Evolutionary conservation across 2,888 invertebrate species (phyloP), one percentile per base, ranked within the genome.

Genomic region (Ephialtes manifestator): DNA sequence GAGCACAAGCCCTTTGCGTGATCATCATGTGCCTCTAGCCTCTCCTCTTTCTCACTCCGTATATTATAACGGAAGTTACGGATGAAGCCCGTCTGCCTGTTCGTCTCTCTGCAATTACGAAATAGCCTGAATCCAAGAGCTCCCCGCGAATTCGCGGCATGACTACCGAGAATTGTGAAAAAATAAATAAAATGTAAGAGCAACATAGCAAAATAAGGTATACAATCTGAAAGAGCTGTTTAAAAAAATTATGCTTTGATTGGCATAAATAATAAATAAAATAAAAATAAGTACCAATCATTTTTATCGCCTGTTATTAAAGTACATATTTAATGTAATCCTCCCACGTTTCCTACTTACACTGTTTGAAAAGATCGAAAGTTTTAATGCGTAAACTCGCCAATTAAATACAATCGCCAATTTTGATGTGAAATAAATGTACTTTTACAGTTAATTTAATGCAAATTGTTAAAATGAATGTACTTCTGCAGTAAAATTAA

Each of bases 31-130:
- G 65, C 51, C 65, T 58, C 43, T 15, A 55, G 53, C 39, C 58
- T 43, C 46, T 77, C 51, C 31, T 55, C 51, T 35, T 68, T 68
- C 77, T 71, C 63, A 24, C 68, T 72, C 51, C 65, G 71, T 76
- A 81, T 67, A 76, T 81, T 65, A 60, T 81, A 74, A 76, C 86
- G 83, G 86, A 86, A 83, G 83, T 83, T 83, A 86, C 83, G 83
- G 83, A 81, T 78, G 78, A 86, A 83, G 76, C 76, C 60, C 76
- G 76, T 76, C 76, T 76, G 76, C 18, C 76, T 24, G 51, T 53
- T 60, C 74, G 83, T 76, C 63, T 28, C 75, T 75, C 76, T 72
- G 76, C 72, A 85, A 85, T 85, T 85, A 85, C 83, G 83, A 80
- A 83, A 85, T 83, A 81, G 74, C 58, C 81, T 74, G 53, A 63